Evolutionary conservation across 2,888 invertebrate species (phyloP), one percentile per base, ranked within the genome.

Genomic region (Antitype chi): DNA sequence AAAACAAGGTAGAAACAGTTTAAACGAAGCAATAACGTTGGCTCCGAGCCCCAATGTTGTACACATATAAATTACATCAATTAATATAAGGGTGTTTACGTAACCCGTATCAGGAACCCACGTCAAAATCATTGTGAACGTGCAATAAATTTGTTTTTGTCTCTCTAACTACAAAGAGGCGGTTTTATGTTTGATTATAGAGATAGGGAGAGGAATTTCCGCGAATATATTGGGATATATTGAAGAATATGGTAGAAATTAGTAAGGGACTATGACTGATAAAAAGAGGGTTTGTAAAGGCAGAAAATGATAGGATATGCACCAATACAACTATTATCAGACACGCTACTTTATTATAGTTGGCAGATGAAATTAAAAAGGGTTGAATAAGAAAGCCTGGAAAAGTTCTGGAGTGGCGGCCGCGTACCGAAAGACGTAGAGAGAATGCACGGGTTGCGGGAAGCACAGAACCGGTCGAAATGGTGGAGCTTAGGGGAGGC

Each of bases 91-190:
- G 81, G 82, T 85, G 79, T 84, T 87, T 79, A 82, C 75, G 72
- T 63, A 78, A 88, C 89, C 90, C 88, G 76, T 87, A 90, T 89
- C 89, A 84, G 78, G 68, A 57, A 90, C 91, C 91, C 88, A 85
- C 85, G 89, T 91, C 89, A 91, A 90, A 91, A 87, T 88, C 83
- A 88, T 85, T 83, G 83, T 76, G 82, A 83, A 85, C 80, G 76
- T 74, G 81, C 89, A 85, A 89, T 90, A 88, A 88, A 90, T 90
- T 88, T 80, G 86, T 90, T 90, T 91, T 91, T 91, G 90, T 87
- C 85, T 74, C 78, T 74, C 60, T 69, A 67, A 81, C 77, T 84
- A 87, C 84, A 85, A 84, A 79, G 80, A 83, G 80, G 75, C 63
- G 72, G 69, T 75, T 68, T 52, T 60, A 63, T 72, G 68, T 71